Evolutionary conservation across 2,113 vertebrate genomes (phyloP), one percentile per base, ranked within the genome.

Genomic region (Lepisosteus oculatus): DNA sequence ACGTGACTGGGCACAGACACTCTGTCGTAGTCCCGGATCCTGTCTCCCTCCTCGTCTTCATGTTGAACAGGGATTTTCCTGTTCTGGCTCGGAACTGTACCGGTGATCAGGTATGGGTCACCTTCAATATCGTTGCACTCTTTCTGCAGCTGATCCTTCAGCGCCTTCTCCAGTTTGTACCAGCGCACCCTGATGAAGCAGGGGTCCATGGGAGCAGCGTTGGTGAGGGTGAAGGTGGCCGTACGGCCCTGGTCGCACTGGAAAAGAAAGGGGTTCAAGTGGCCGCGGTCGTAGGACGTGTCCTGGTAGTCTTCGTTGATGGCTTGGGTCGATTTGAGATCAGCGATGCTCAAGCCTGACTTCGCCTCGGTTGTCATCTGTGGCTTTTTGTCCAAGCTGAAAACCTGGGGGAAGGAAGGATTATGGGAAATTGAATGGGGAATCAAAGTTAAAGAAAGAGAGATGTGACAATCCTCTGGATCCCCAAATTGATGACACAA

Each of bases 201-300:
- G 0, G 75, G 55, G n/a, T 76, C 72, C 77, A 77, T 72, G 1
- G 79, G 77, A 7, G 11, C 79, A 2, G 12, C 66, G 8, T 79
- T 81, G 71, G 77, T 83, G 61, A 83, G 72, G 0, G 77, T 81
- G 42, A 76, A 83, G 17, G 79, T 81, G 4, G 69, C 78, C 0
- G 0, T 0, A 55, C 13, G 67, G 12, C 42, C 64, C 0, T 68
- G 41, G 0, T 7, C 1, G 5, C 71, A 68, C 8, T 81, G 73
- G 43, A 65, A 74, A n/a, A 43, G 44, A 3, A 66, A 76, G 4
- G 77, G 68, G 67, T 72, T 77, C 13, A 83, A 70, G 42, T 83
- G 77, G 14, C 76, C 78, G 2, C 62, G 55, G 56, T 82, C 80
- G 41, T 73, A 80, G 11, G 43, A 61, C 0, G 73, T 77, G 9